Conservation (phyloP, 2,113 vertebrate species). For the Osmerus eperlanus region DNA sequence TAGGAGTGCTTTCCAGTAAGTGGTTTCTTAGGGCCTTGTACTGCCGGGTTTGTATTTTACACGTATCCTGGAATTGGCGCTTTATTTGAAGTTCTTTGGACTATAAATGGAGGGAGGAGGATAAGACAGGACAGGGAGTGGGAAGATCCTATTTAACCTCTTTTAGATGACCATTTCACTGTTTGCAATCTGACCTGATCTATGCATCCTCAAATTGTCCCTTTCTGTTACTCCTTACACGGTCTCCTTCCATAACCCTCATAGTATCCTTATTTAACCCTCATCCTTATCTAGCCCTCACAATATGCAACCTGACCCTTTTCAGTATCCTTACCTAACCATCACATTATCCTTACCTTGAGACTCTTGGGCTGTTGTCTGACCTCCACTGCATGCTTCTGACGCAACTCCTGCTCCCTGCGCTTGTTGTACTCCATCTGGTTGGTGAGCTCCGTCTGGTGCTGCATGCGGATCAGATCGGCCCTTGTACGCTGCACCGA, state of each 20-base stretch:
- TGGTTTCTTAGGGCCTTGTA: constrained; percentile 91
- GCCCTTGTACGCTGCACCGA: constrained; percentile 84
- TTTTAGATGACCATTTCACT: neutral
- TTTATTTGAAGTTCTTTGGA: constrained; percentile 95
- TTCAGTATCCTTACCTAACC: too few species aligned
- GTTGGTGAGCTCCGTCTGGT: constrained; percentile 91
- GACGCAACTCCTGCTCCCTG: constrained; percentile 86
- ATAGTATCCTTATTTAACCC: neutral
- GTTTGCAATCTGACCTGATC: too few species aligned
- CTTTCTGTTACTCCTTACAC: neutral
- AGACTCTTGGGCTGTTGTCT: constrained; percentile 95
- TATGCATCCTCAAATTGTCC: neutral
- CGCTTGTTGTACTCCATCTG: constrained; percentile 93
- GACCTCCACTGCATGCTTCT: constrained; percentile 89
- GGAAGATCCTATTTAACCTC: constrained; percentile 1
- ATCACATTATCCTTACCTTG: constrained; percentile 78
- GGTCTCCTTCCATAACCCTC: too few species aligned
- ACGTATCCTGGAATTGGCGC: constrained; percentile 94
- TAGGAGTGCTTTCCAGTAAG: constrained; percentile 87
- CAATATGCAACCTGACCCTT: too few species aligned
- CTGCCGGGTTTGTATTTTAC: constrained; percentile 91
- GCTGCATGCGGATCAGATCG: constrained; percentile 88
- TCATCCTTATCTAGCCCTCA: too few species aligned
- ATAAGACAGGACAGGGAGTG: constrained; percentile 22
- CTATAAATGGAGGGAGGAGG: constrained; percentile 65